Percentiles rank a stretch among this genome's conserved stretches.
These are phyloP conservation scores for Lycaon pictus DNA, from an alignment of 2,113 vertebrate species.

Conservation along the genomic window DNA sequence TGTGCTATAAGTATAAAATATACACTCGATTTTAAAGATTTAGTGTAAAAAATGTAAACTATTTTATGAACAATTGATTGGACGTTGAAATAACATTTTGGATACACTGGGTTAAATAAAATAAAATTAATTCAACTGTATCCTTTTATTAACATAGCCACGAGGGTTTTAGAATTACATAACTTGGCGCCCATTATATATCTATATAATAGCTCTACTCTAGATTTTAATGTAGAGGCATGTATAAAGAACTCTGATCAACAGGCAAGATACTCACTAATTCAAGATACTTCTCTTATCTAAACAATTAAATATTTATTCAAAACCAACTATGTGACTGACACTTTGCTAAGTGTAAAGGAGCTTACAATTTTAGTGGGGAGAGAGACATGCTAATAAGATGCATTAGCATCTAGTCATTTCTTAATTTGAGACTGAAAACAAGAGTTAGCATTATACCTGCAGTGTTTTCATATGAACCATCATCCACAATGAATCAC, in stretches of 20 bases:
- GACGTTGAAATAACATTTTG: not conserved
- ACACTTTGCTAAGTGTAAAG: not conserved
- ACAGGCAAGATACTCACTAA: not conserved
- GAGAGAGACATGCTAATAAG: not conserved
- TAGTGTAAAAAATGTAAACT: not conserved
- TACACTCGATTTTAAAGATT: not conserved
- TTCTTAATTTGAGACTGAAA: not conserved
- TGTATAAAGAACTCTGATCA: not conserved
- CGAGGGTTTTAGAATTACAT: constrained; percentile 5
- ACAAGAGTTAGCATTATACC: not conserved
- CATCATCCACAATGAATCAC: not conserved
- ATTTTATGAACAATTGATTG: not conserved
- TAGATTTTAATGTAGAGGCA: constrained; percentile 24
- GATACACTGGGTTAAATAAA: not conserved
- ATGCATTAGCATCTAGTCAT: not conserved
- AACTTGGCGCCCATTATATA: not conserved
- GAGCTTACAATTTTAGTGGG: not conserved
- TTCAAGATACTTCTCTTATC: constrained; percentile 17
- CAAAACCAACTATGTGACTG: not conserved
- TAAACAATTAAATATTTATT: constrained; percentile 21
- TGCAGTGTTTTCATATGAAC: not conserved
- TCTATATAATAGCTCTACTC: not conserved
- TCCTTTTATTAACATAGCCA: not conserved
- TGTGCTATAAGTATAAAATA: not conserved
- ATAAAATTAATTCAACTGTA: not conserved